Base-by-base conservation (phyloP, 1,140 invertebrate genomes). In the Megathymus violae region DNA sequence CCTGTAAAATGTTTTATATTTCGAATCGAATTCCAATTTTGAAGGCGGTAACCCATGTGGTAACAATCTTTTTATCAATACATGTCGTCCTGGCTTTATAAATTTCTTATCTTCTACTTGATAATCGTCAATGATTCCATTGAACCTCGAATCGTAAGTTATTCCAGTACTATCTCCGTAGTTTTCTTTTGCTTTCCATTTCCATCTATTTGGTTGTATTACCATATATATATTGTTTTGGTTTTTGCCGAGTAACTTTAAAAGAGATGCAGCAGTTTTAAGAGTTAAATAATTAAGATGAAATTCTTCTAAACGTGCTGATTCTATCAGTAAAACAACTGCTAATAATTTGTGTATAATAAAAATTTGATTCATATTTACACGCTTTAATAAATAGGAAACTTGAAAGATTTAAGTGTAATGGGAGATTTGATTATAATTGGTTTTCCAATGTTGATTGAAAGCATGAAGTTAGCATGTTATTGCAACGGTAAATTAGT, bases 11-110 rank as follows among this genome's bases (percentile, higher is more conserved):
- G 67, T 69, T 5, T 74, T 71, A 13, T 44, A 64, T 60, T 69
- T 72, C 0, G 38, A 14, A 43, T 76, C 69, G 10, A 64, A 74
- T 58, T 78, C 67, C 10, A 64, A 58, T n/a, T 50, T 48, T 0
- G 52, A 17, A 6, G 47, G 41, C 10, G 25, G 11, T 6, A 68
- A 48, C 0, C 59, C 62, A 31, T 76, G 74, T 0, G 76, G 74
- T 31, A 79, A 27, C 4, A 76, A 46, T 31, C 64, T 70, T 54
- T 73, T 76, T 1, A 78, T 40, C 6, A 76, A 38, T 16, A 62
- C 52, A 7, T 44, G n/a, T 11, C 5, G 0, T 17, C 4, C 11
- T 62, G 4, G 10, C 22, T 52, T 52, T 62, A 5, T 1, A 22
- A 17, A 43, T 34, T 7, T 38, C 9, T 22, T 25, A 13, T 46